A percentile compares a stretch with the other conserved stretches of the same genome.
phyloP scores from a whole-genome alignment of 2,797 vertebrate genomes.

The Cygnus olor region DNA sequence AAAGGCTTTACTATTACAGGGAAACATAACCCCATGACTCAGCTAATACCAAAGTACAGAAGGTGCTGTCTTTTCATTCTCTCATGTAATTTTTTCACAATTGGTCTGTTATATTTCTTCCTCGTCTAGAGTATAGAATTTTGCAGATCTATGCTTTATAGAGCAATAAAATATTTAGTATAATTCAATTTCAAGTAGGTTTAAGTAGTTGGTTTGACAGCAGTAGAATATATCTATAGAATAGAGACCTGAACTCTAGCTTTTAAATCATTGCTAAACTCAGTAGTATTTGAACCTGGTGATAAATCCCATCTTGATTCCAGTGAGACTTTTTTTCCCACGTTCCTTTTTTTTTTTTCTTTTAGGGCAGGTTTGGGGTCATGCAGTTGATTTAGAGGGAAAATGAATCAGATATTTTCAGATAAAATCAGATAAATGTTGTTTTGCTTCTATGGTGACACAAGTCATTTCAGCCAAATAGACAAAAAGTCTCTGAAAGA shows the following conservation, averaged over 20 bases:
- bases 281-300: background rate
- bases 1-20: background rate
- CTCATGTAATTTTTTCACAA: background rate
- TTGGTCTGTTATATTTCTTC: background rate
- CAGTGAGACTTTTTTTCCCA: background rate
- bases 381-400: background rate
- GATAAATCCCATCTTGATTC: background rate
- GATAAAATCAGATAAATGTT: background rate
- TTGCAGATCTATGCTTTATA: background rate
- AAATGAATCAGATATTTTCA: background rate
- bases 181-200: background rate
- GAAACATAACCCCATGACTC: background rate
- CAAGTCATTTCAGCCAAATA: background rate
- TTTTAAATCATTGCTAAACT: background rate
- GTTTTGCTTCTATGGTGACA: background rate
- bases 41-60: background rate
- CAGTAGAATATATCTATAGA: background rate
- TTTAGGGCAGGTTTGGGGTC: background rate
- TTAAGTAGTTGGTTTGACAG: background rate
- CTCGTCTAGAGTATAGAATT: background rate
- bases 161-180: background rate
- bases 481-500: background rate
- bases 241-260: background rate
- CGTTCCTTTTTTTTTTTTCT: background rate
- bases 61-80: background rate